These are phyloP conservation scores for Poecile montanus DNA, from an alignment of 2,797 vertebrate genomes.

Conservation along the genomic window DNA sequence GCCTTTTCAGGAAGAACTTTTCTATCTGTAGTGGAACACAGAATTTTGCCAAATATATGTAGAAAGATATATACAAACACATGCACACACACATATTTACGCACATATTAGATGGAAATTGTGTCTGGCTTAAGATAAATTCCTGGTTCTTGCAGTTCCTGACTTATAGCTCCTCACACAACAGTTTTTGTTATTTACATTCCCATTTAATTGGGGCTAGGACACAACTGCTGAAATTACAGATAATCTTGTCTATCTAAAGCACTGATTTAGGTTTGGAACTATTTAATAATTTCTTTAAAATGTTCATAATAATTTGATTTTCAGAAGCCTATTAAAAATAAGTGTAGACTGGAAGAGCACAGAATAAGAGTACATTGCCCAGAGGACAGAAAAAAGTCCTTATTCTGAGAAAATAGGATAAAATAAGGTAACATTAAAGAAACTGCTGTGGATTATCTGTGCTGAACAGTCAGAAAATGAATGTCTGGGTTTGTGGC, in stretches of 20 bases:
- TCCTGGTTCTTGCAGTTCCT: neutral
- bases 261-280: neutral
- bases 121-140: neutral
- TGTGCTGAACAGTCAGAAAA: neutral
- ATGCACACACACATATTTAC: accelerated
- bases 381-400: neutral
- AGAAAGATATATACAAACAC: accelerated
- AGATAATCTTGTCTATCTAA: neutral
- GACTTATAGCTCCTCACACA: neutral
- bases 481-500: neutral
- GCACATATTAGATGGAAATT: neutral
- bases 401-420: neutral
- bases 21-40: neutral
- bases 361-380: neutral
- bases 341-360: neutral
- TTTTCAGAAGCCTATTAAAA: neutral
- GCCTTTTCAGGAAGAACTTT: neutral
- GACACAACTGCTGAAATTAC: neutral
- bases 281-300: neutral
- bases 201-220: neutral
- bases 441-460: neutral
- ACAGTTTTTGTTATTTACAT: neutral
- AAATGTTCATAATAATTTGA: neutral
- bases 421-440: neutral
- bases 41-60: neutral